Conservation (phyloP, 2,797 vertebrate genomes). For the Chaunax sp. region DNA sequence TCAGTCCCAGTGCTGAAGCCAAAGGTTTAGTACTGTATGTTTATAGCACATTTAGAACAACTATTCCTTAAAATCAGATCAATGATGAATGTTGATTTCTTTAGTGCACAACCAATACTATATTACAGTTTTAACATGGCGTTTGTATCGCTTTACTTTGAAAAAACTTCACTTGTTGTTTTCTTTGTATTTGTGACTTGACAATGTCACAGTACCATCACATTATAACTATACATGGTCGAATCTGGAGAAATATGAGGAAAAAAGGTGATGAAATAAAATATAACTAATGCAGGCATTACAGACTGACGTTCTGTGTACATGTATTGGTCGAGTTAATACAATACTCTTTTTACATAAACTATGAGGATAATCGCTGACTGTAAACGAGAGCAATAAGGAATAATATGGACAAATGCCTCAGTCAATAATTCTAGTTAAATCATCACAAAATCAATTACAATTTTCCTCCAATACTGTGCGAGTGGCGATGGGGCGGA, state of each 20-base stretch:
- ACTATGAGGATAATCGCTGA: too few relatives aligned
- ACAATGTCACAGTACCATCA: background rate
- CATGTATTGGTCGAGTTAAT: background rate
- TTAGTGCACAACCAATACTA: too few relatives aligned
- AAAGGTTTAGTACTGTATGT: too few relatives aligned
- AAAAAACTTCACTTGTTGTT: conserved; percentile 9
- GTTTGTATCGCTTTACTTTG: conserved; percentile 31
- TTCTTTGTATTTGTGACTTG: conserved; percentile 12
- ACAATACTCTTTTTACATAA: background rate
- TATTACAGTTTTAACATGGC: background rate
- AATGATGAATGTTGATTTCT: background rate
- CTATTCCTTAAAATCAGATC: background rate
- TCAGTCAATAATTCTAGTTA: background rate
- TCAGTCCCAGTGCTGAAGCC: too few relatives aligned
- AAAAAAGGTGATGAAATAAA: background rate
- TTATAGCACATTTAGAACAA: too few relatives aligned
- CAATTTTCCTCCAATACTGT: conserved; percentile 21
- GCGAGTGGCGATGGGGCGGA: conserved; percentile 68
- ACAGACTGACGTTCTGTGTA: background rate
- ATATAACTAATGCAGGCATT: background rate
- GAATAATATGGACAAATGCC: background rate
- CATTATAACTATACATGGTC: conserved; percentile 26
- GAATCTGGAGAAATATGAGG: background rate
- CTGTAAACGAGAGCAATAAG: background rate
- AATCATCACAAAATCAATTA: conserved; percentile 1